Conservation (phyloP, 2,113 vertebrate species). For the Rhegmatorhina hoffmannsi region DNA sequence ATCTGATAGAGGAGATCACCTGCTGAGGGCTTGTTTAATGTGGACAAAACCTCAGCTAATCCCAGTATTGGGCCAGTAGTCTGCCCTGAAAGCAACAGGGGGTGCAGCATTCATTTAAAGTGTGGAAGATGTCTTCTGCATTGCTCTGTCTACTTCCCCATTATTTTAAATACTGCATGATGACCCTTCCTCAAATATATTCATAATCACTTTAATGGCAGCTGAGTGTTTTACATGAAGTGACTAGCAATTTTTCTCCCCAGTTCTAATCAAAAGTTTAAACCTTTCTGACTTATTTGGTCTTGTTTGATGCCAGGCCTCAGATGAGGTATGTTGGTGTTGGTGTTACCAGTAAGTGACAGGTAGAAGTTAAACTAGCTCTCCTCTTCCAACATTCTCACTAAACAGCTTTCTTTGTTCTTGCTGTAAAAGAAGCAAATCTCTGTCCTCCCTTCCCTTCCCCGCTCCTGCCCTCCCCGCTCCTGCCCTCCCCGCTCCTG, state of each 20-base stretch:
- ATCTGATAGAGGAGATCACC: neutral
- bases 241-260: neutral
- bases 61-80: neutral
- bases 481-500: neutral
- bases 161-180: neutral
- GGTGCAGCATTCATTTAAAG: neutral
- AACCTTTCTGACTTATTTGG: neutral
- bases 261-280: neutral
- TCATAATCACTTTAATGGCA: neutral
- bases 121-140: neutral
- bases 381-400: neutral
- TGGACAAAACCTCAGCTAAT: neutral
- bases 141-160: neutral
- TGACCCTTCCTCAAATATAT: neutral
- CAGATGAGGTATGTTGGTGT: neutral
- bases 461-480: too few species aligned
- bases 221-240: neutral
- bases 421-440: neutral
- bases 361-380: neutral
- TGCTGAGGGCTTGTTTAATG: neutral
- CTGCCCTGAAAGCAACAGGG: neutral
- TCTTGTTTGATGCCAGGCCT: neutral
- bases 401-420: neutral
- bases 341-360: neutral
- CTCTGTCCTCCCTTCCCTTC: too few species aligned